Base-by-base conservation (phyloP, 2,888 invertebrate genomes). In the Eilema griseolum region DNA sequence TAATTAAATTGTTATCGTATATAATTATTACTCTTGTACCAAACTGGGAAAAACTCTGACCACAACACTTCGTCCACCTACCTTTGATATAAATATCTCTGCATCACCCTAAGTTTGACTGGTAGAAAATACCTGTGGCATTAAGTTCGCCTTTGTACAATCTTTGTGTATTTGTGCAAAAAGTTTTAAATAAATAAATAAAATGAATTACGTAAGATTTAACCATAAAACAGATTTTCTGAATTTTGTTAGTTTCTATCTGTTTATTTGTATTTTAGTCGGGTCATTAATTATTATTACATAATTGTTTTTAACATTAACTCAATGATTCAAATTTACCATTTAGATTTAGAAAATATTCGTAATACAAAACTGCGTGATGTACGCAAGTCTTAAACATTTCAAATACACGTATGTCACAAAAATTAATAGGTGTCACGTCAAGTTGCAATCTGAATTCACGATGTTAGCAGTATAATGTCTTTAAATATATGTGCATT, bases 401-500 rank as follows among this genome's bases (percentile, higher is more conserved):
- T 66, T 41, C 46, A 66, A 26, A 67, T 63, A n/a, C n/a, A 69
- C 3, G 62, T 64, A 67, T 65, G 60, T 73, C 69, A 69, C 28
- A 56, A 65, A 72, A 74, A 79, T 73, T 24, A 72, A 78, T 74
- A 31, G 33, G 73, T 72, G 74, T 72, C 77, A 82, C 66, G 65
- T 70, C 31, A 57, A 66, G 37, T 23, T 82, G 78, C 77, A 81
- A 71, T 78, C 71, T 70, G 60, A 77, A 78, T 77, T 71, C 59
- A 72, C 73, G 71, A 33, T 61, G 61, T 31, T 61, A 67, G 67
- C 37, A 37, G 31, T 76, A 73, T 71, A 75, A 77, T 74, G 28
- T 28, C 63, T 79, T 76, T 72, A 81, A 83, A 86, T 83, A 67
- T 81, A 83, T 82, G 78, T 82, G 60, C 14, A 67, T 76, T 88